Evolutionary conservation across 2,113 vertebrate species (phyloP).

Genomic region (Narcine bancroftii): DNA sequence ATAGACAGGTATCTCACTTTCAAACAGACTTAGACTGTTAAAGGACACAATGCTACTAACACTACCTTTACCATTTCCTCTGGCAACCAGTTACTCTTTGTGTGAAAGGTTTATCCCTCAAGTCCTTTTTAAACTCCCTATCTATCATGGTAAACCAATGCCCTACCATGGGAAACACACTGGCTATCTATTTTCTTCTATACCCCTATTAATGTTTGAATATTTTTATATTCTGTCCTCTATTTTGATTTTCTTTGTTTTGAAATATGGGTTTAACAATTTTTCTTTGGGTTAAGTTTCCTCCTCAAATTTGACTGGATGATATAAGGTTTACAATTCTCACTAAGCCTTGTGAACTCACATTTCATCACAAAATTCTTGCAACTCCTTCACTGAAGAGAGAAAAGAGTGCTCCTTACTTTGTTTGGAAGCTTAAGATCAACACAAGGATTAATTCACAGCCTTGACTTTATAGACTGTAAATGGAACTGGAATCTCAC

Average conservation of each 20-base stretch:
- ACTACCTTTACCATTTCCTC: too few species aligned
- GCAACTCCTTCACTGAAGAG: not conserved
- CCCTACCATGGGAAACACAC: too few species aligned
- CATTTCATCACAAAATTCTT: not conserved
- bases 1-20: constrained; percentile 48
- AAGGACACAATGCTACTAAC: too few species aligned
- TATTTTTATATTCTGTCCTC: not conserved
- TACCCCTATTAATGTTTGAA: too few species aligned
- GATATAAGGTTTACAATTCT: not conserved
- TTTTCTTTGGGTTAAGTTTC: not conserved
- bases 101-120: too few species aligned
- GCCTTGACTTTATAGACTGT: not conserved
- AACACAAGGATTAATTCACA: not conserved
- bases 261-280: constrained; percentile 42
- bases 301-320: not conserved
- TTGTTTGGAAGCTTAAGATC: not conserved
- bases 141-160: too few species aligned
- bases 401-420: not conserved
- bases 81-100: too few species aligned
- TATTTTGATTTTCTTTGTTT: constrained; percentile 42
- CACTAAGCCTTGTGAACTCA: not conserved
- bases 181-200: too few species aligned
- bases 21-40: constrained; percentile 37
- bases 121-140: too few species aligned
- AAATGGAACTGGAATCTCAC: not conserved